A percentile compares a stretch with the other conserved stretches of the same genome.
Evolutionary conservation across 2,888 invertebrate species (phyloP).

Genomic region (Chrysopilus asiliformis): DNA sequence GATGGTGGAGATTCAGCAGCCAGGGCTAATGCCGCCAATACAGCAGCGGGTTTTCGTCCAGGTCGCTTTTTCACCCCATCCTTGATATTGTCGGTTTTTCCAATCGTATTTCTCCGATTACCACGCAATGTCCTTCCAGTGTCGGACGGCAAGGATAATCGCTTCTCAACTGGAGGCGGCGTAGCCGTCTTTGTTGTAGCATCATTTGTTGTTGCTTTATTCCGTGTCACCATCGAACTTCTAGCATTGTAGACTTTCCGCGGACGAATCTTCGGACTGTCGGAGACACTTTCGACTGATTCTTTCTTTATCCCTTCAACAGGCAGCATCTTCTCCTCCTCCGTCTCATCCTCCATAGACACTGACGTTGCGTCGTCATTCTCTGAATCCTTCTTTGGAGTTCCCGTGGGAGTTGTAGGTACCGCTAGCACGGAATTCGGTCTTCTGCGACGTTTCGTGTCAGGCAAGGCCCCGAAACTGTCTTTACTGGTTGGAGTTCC

Average conservation of each 20-base stretch:
- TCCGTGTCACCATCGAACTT: conserved; percentile 12
- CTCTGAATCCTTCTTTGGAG: conserved; percentile 10
- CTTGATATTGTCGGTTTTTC: conserved; percentile 1
- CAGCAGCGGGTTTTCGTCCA: neutral
- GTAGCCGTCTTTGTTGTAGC: conserved; percentile 22
- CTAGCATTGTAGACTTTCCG: conserved; percentile 11
- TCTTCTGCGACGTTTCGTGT: too few relatives aligned
- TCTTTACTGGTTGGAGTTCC: neutral
- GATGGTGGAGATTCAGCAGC: neutral
- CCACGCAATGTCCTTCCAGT: conserved; percentile 3
- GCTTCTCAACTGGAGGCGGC: neutral
- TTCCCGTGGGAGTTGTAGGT: conserved; percentile 10
- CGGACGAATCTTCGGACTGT: conserved; percentile 15
- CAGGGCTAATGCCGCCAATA: too few relatives aligned
- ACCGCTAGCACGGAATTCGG: neutral
- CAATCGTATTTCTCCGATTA: conserved; percentile 3
- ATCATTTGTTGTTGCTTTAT: conserved; percentile 15
- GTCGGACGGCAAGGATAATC: neutral
- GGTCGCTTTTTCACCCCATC: neutral
- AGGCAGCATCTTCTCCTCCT: conserved; percentile 19
- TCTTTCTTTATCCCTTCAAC: too few relatives aligned
- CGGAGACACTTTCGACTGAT: too few relatives aligned
- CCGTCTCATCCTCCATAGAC: conserved; percentile 25
- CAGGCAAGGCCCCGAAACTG: neutral
- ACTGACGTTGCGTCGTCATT: conserved; percentile 18